These are phyloP conservation scores for Pecten maximus DNA, from an alignment of 2,888 invertebrate genomes.

Conservation along the genomic window DNA sequence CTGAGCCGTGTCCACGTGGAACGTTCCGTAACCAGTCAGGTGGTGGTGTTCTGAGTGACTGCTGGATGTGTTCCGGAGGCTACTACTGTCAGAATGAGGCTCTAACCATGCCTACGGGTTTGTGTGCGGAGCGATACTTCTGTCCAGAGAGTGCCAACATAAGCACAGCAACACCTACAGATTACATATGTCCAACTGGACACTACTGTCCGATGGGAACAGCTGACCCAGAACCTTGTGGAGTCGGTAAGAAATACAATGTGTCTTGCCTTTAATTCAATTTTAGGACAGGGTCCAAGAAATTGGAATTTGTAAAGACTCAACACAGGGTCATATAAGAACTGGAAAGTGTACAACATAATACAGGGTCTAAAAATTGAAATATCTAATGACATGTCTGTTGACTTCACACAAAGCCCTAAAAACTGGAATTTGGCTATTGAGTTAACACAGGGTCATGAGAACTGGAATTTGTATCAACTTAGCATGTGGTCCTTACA, in stretches of 20 bases:
- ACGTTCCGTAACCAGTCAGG: conserved; percentile 72
- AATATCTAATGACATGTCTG: too few relatives aligned
- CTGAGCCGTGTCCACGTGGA: conserved; percentile 71
- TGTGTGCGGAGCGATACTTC: conserved; percentile 73
- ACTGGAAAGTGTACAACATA: too few relatives aligned
- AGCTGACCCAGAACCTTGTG: conserved; percentile 70
- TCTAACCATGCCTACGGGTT: conserved; percentile 65
- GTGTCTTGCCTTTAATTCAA: too few relatives aligned
- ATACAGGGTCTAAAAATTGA: too few relatives aligned
- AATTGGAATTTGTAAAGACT: too few relatives aligned
- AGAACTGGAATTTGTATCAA: too few relatives aligned
- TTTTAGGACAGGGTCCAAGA: too few relatives aligned
- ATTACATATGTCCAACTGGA: conserved; percentile 72
- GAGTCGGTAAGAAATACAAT: conserved; percentile 61
- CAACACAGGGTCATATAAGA: too few relatives aligned
- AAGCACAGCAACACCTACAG: conserved; percentile 62
- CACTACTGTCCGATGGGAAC: conserved; percentile 71
- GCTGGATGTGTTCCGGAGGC: conserved; percentile 73
- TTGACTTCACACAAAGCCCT: too few relatives aligned
- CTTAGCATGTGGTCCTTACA: too few relatives aligned
- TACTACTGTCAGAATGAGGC: conserved; percentile 70
- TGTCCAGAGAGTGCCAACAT: conserved; percentile 73
- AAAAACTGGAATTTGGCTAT: too few relatives aligned
- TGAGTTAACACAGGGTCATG: too few relatives aligned
- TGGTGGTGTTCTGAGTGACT: conserved; percentile 67